Conservation (phyloP, 2,797 vertebrate species). For the Liasis olivaceus region DNA sequence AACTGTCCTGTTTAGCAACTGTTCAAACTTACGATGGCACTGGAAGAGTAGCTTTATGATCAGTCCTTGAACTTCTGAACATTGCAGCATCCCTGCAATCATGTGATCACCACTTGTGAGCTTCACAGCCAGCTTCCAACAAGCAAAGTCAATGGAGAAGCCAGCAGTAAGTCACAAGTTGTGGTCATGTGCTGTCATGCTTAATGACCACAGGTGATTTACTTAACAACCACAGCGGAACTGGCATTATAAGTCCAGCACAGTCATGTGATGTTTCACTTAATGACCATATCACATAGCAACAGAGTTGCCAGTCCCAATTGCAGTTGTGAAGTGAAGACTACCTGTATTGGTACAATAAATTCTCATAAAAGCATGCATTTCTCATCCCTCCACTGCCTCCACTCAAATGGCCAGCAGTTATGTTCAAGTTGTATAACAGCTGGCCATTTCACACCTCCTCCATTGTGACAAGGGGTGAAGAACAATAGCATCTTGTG, state of each 20-base stretch:
- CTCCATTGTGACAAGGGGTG: background rate
- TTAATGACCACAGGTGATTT: no score
- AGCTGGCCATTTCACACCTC: background rate
- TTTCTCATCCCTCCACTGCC: background rate
- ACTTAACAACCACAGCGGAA: no score
- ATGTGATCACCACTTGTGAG: background rate
- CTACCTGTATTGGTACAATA: background rate
- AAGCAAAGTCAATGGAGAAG: background rate
- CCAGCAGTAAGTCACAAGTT: background rate
- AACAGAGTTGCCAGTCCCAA: background rate
- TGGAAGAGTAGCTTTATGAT: background rate
- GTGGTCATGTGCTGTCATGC: background rate
- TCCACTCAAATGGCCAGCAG: background rate
- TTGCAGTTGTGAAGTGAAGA: background rate
- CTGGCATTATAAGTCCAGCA: no score
- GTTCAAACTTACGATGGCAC: background rate
- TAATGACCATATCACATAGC: background rate
- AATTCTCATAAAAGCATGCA: background rate
- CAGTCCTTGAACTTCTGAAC: background rate
- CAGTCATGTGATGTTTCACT: background rate
- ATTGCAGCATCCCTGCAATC: rapidly evolving
- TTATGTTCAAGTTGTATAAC: background rate
- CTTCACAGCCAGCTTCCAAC: background rate
- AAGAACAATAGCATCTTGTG: background rate
- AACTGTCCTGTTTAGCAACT: background rate